Base-by-base conservation (phyloP, 2,888 invertebrate genomes). In the Drosophila subsilvestris region DNA sequence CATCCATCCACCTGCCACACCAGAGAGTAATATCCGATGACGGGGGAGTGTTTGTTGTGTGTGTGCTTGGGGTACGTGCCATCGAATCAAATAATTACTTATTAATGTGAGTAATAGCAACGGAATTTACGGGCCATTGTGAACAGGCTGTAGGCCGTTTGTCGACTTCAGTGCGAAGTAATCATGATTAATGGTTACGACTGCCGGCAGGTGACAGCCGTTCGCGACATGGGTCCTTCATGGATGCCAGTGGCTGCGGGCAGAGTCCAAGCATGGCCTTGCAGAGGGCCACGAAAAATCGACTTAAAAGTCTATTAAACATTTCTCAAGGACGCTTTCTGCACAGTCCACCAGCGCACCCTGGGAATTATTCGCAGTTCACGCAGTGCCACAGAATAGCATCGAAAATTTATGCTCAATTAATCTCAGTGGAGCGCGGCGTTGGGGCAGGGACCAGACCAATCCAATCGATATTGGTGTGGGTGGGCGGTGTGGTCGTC, bases 231-330 rank as follows among this genome's bases (percentile, higher is more conserved):
- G 58, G 55, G 54, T 49, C 48, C 59, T 66, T 73, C 54, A 73
- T 29, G 29, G 37, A 20, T 17, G 45, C 47, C 47, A 29, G 37
- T 37, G 48, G 17, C 27, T 27, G 29, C 29, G 12, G 12, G 12
- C 12, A 12, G 2, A 37, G 37, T n/a, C 57, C 57, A 14, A 27
- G 37, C 37, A 4, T 8, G 22, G 29, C 27, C 50, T 14, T 43
- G 43, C 49, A 22, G 42, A 37, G 17, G 45, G 48, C 45, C 43
- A 58, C 51, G 42, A 54, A 56, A 60, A 54, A 20, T 50, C 37
- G 71, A 75, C 75, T 78, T 68, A 57, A 78, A 75, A 68, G 78
- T 71, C 61, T 78, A 68, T 78, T 74, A 78, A 78, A 75, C 62
- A 63, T 67, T 61, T 70, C 74, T 48, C 48, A 58, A 53, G 53